These are phyloP conservation scores for Megalops cyprinoides DNA, from an alignment of 2,797 vertebrate species.

Conservation along the genomic window DNA sequence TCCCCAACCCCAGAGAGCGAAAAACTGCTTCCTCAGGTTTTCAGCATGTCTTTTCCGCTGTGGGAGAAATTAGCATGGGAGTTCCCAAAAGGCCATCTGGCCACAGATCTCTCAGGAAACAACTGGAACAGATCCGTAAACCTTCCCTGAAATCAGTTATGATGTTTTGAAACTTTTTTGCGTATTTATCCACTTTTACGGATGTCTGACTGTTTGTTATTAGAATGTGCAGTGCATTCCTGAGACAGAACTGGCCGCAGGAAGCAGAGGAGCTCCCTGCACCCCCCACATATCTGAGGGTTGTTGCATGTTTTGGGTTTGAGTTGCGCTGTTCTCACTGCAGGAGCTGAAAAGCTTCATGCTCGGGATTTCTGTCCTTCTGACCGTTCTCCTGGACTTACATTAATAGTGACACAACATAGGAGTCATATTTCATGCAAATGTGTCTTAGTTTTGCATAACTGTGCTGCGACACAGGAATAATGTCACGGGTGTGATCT, in stretches of 20 bases:
- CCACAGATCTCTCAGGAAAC: not conserved
- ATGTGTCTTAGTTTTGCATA: too few species aligned
- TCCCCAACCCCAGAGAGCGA: not conserved
- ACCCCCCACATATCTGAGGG: not conserved
- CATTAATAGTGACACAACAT: too few species aligned
- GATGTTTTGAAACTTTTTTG: not conserved
- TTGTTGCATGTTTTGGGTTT: not conserved
- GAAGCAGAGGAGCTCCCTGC: not conserved
- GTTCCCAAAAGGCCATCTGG: not conserved
- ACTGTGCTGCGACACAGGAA: too few species aligned
- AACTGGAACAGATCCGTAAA: too few species aligned
- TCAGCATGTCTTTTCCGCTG: not conserved
- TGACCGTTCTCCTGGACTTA: too few species aligned
- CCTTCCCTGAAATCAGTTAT: not conserved
- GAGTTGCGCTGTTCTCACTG: not conserved
- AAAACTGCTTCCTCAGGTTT: constrained; percentile 5
- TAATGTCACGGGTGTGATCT: too few species aligned
- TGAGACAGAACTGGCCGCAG: not conserved
- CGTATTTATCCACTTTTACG: not conserved
- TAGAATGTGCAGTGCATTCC: not conserved
- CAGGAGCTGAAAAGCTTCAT: too few species aligned
- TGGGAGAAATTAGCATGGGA: not conserved
- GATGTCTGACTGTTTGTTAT: not conserved
- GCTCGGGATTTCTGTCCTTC: too few species aligned
- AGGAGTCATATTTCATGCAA: too few species aligned